Conservation (phyloP, 2,797 vertebrate species). For the Lithobates sylvaticus region DNA sequence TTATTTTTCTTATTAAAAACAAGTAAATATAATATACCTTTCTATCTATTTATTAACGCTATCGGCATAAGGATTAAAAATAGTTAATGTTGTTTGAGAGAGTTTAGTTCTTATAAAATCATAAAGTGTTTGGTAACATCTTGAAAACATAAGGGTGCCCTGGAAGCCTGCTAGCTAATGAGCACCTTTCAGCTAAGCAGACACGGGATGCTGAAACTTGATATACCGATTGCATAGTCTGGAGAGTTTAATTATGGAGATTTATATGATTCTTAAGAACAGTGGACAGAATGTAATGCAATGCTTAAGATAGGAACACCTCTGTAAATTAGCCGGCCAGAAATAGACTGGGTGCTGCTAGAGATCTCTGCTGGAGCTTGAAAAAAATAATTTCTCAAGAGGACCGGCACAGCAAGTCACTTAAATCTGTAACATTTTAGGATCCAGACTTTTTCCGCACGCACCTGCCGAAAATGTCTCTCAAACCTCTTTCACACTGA, state of each 20-base stretch:
- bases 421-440: constrained; percentile 29
- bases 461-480: constrained; percentile 11
- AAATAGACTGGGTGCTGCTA: constrained; percentile 49
- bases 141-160: background rate
- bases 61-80: too few species aligned
- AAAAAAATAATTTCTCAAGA: constrained; percentile 40
- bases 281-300: constrained; percentile 45
- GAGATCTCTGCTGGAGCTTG: constrained; percentile 22
- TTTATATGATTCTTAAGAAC: constrained; percentile 43
- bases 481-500: too few species aligned
- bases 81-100: too few species aligned
- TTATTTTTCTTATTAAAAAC: too few species aligned
- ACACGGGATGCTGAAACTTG: background rate
- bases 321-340: constrained; percentile 39
- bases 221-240: constrained; percentile 26
- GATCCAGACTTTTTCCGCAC: constrained; percentile 1
- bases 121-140: too few species aligned
- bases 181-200: constrained; percentile 3
- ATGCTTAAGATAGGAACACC: constrained; percentile 44
- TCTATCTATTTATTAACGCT: too few species aligned
- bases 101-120: too few species aligned
- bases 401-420: constrained; percentile 34
- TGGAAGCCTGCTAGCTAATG: constrained; percentile 12
- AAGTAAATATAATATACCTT: too few species aligned
- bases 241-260: constrained; percentile 52